phyloP scores from a whole-genome alignment of 2,113 vertebrate species.

The Sylvilagus bachmani region DNA sequence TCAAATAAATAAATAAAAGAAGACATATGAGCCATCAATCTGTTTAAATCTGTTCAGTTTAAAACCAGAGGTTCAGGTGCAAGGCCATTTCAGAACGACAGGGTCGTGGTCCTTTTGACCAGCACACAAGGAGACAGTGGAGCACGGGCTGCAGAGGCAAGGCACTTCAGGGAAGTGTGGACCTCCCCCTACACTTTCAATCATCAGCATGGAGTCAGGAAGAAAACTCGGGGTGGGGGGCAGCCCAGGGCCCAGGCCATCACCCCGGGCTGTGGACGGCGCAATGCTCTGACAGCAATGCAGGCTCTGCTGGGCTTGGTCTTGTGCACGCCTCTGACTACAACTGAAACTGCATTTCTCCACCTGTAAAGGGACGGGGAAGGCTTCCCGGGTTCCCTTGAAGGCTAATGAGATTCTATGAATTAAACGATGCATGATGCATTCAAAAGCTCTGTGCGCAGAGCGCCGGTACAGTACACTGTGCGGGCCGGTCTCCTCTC shows the following conservation, averaged over 20 bases:
- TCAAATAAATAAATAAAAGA: too few species aligned
- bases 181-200: neutral
- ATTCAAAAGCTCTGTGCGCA: neutral
- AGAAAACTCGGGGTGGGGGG: neutral
- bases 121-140: neutral
- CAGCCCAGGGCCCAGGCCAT: neutral
- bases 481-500: neutral
- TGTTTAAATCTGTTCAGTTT: neutral
- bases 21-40: neutral
- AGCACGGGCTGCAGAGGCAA: neutral
- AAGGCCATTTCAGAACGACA: neutral
- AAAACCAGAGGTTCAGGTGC: neutral
- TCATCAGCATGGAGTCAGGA: accelerated
- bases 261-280: neutral
- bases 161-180: neutral
- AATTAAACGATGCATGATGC: neutral
- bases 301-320: neutral
- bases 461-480: neutral
- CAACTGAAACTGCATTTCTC: neutral
- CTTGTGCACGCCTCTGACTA: neutral
- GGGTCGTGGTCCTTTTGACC: too few species aligned
- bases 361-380: neutral
- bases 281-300: too few species aligned
- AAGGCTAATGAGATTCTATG: neutral
- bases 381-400: neutral